These are phyloP conservation scores for Hemistola chrysoprasaria DNA, from an alignment of 2,888 invertebrate species.

Conservation along the genomic window DNA sequence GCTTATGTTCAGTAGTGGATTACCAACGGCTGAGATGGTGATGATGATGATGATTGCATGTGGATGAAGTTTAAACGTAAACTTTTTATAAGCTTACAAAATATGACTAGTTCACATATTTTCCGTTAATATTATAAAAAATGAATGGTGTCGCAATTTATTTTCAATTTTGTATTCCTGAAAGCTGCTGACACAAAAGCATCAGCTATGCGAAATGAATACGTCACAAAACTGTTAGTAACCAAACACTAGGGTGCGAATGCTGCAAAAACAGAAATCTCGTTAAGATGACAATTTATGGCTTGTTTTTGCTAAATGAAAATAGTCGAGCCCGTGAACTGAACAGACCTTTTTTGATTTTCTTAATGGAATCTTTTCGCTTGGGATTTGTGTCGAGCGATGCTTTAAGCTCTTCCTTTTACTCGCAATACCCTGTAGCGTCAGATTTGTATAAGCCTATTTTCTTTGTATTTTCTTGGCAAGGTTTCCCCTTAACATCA, in stretches of 20 bases:
- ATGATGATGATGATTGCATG: too few species aligned
- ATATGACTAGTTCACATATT: too few species aligned
- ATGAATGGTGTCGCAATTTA: slow-evolving; percentile 1
- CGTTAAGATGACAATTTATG: slow-evolving; percentile 83
- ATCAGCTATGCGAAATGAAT: slow-evolving; percentile 37
- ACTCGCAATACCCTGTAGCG: slow-evolving; percentile 51
- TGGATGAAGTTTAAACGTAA: too few species aligned
- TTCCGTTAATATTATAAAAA: background rate
- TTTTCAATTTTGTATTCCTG: slow-evolving; percentile 27
- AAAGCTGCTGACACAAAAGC: slow-evolving; percentile 57
- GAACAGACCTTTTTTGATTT: slow-evolving; percentile 80
- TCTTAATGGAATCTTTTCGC: slow-evolving; percentile 81
- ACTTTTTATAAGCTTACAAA: too few species aligned
- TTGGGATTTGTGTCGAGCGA: slow-evolving; percentile 76
- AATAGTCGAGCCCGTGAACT: slow-evolving; percentile 77
- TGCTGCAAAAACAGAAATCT: slow-evolving; percentile 80
- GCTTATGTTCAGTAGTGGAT: too few species aligned
- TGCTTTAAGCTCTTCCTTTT: slow-evolving; percentile 67
- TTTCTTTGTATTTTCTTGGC: slow-evolving; percentile 37
- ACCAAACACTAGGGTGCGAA: slow-evolving; percentile 70
- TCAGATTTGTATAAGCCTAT: slow-evolving; percentile 48
- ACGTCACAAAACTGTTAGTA: slow-evolving; percentile 57
- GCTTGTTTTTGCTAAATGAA: slow-evolving; percentile 83
- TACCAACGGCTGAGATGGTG: too few species aligned
- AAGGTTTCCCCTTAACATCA: slow-evolving; percentile 33